phyloP scores from a whole-genome alignment of 2,113 vertebrate species.

The Corythoichthys intestinalis region DNA sequence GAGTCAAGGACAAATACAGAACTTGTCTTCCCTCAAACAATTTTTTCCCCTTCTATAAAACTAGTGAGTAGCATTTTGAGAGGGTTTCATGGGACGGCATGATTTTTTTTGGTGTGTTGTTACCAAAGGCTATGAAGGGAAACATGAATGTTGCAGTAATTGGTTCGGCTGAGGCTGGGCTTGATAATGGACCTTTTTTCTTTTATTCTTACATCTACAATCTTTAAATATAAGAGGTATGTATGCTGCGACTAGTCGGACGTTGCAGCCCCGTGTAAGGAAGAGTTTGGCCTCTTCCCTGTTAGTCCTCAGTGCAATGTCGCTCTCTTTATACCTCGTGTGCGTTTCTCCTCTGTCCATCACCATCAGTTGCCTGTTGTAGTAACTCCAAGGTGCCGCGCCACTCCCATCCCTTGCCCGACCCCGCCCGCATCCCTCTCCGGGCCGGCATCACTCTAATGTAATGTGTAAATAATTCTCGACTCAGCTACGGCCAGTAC shows the following conservation, averaged over 20 bases:
- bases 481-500: slow-evolving; percentile 77
- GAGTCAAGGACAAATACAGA: slow-evolving; percentile 18
- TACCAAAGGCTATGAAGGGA: slow-evolving; percentile 74
- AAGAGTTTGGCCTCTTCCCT: slow-evolving; percentile 35
- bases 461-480: slow-evolving; percentile 72
- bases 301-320: slow-evolving; percentile 64
- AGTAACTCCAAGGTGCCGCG: slow-evolving; percentile 69
- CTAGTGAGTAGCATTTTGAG: slow-evolving; percentile 11
- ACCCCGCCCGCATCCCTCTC: slow-evolving; percentile 30
- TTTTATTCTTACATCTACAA: slow-evolving; percentile 28
- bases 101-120: slow-evolving; percentile 24
- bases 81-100: slow-evolving; percentile 32
- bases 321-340: slow-evolving; percentile 68
- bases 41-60: slow-evolving; percentile 1
- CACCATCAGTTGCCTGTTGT: slow-evolving; percentile 81
- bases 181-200: slow-evolving; percentile 52
- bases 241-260: neutral
- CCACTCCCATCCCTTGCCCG: slow-evolving; percentile 41
- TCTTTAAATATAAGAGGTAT: neutral
- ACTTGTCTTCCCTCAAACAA: slow-evolving; percentile 30
- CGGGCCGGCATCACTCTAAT: slow-evolving; percentile 47
- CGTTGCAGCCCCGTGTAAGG: neutral
- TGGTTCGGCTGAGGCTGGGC: slow-evolving; percentile 49
- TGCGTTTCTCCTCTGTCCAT: slow-evolving; percentile 68
- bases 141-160: slow-evolving; percentile 66